phyloP scores from a whole-genome alignment of 2,888 invertebrate genomes.

The Drosophila recens region DNA sequence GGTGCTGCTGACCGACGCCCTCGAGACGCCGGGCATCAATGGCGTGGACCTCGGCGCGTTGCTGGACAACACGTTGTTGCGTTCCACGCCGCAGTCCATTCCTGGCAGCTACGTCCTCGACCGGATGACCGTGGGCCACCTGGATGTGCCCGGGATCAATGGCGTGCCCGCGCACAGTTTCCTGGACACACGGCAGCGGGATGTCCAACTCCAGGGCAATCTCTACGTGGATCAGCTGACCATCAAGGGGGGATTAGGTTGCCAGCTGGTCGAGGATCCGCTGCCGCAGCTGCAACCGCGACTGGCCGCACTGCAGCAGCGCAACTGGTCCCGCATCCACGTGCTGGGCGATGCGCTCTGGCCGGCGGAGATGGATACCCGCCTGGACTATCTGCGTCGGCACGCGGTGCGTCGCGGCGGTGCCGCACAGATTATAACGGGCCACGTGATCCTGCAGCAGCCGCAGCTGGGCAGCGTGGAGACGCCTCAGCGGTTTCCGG shows the following conservation, averaged over 20 bases:
- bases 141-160: conserved; percentile 75
- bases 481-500: conserved; percentile 61
- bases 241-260: conserved; percentile 65
- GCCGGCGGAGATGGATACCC: conserved; percentile 25
- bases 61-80: conserved; percentile 71
- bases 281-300: conserved; percentile 29
- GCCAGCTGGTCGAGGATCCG: conserved; percentile 39
- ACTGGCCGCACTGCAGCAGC: conserved; percentile 46
- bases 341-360: conserved; percentile 75
- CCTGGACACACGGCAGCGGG: conserved; percentile 62
- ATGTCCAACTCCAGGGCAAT: conserved; percentile 63
- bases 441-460: conserved; percentile 69
- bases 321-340: conserved; percentile 66
- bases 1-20: conserved; percentile 62
- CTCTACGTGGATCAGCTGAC: conserved; percentile 63
- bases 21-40: conserved; percentile 65
- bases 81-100: conserved; percentile 72
- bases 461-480: conserved; percentile 63
- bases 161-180: conserved; percentile 56
- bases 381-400: conserved; percentile 72
- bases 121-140: conserved; percentile 56
- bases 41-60: conserved; percentile 59
- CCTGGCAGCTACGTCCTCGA: conserved; percentile 72
- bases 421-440: conserved; percentile 73
- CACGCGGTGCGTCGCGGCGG: conserved; percentile 73